Evolutionary conservation across 2,888 invertebrate species (phyloP).

Genomic region (Polymixis lichenea): DNA sequence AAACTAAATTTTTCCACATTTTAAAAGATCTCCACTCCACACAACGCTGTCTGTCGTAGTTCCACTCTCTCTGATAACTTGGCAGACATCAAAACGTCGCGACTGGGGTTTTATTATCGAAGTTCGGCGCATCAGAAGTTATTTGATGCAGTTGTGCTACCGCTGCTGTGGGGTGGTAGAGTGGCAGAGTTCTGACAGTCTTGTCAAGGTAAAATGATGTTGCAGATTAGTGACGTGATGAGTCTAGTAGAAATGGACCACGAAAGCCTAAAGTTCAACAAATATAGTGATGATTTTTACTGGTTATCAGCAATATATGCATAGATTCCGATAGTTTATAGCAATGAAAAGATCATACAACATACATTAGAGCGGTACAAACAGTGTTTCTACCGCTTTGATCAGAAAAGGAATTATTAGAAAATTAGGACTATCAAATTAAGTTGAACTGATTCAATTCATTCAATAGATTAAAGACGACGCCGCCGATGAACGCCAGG

Average conservation of each 20-base stretch:
- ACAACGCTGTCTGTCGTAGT: background rate
- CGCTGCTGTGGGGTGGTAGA: background rate
- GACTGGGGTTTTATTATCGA: slow-evolving; percentile 59
- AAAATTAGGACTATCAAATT: slow-evolving; percentile 8
- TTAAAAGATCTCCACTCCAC: background rate
- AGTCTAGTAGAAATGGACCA: background rate
- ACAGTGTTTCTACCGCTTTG: background rate
- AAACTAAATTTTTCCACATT: background rate
- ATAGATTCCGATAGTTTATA: background rate
- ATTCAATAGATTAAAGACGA: slow-evolving; percentile 9
- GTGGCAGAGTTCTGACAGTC: background rate
- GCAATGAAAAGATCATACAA: background rate
- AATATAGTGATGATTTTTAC: background rate
- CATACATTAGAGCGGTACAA: background rate
- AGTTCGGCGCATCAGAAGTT: slow-evolving; percentile 50
- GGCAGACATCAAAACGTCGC: slow-evolving; percentile 34
- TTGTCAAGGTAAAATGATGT: background rate
- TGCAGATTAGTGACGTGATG: background rate
- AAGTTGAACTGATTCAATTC: background rate
- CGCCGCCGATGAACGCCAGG: background rate
- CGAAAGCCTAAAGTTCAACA: background rate
- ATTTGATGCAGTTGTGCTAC: slow-evolving; percentile 39
- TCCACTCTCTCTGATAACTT: slow-evolving; percentile 33
- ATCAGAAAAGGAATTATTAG: background rate
- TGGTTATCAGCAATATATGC: background rate